Percentiles rank a stretch among this genome's conserved stretches.
phyloP scores from a whole-genome alignment of 2,797 vertebrate genomes.

The Acipenser transmontanus region DNA sequence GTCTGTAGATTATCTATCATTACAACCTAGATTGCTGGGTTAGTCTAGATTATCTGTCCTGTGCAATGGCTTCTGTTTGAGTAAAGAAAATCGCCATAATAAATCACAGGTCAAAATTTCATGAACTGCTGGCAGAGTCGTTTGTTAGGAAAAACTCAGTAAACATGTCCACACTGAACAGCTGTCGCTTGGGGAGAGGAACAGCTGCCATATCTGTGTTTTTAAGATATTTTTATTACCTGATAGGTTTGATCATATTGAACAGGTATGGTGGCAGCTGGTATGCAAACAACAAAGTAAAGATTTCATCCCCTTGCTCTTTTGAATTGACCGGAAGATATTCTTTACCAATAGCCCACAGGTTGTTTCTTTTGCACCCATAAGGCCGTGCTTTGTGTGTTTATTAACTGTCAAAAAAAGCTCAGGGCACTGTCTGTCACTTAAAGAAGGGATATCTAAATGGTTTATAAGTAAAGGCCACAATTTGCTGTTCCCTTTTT shows the following conservation, averaged over 20 bases:
- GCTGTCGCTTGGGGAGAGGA: background rate
- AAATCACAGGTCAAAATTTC: too few relatives aligned
- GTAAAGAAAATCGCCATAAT: too few relatives aligned
- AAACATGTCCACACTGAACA: background rate
- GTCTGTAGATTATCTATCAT: too few relatives aligned
- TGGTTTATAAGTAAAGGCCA: too few relatives aligned
- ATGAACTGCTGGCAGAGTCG: too few relatives aligned
- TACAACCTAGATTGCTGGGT: too few relatives aligned
- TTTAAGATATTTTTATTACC: background rate
- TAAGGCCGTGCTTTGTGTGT: background rate
- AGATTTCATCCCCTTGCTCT: background rate
- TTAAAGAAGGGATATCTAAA: too few relatives aligned
- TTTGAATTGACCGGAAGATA: background rate
- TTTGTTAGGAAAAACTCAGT: background rate
- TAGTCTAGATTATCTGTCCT: too few relatives aligned
- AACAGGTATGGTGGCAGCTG: background rate
- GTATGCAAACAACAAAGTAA: background rate
- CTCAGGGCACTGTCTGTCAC: too few relatives aligned
- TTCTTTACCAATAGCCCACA: background rate
- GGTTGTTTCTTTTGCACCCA: background rate
- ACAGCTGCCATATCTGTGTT: too few relatives aligned
- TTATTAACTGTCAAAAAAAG: background rate
- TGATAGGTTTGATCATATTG: background rate
- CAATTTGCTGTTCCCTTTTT: too few relatives aligned
- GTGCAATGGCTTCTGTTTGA: too few relatives aligned